A percentile compares a stretch with the other conserved stretches of the same genome.
Conservation (phyloP, 2,797 vertebrate genomes). For the Echeneis naucrates region DNA sequence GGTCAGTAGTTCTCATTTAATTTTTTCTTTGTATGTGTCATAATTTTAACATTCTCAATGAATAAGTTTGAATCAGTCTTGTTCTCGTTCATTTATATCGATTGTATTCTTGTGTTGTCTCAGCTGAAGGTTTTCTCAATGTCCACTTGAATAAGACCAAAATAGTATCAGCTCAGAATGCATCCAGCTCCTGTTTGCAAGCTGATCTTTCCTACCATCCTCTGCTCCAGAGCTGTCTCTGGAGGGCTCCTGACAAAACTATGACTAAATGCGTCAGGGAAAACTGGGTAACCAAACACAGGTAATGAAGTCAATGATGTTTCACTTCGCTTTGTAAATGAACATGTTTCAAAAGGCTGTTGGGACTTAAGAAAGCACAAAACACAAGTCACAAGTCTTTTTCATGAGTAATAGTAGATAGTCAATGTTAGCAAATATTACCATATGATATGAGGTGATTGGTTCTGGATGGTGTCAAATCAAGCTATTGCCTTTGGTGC, state of each 20-base stretch:
- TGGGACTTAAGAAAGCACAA: not conserved
- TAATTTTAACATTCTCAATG: not conserved
- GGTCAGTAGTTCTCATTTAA: conserved; percentile 67
- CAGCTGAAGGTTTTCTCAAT: conserved; percentile 89
- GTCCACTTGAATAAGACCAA: conserved; percentile 75
- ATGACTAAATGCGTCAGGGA: conserved; percentile 74
- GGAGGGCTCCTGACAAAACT: conserved; percentile 83
- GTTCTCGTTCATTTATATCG: not conserved
- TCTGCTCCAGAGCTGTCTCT: conserved; percentile 83
- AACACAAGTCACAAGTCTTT: not conserved
- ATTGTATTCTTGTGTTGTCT: conserved; percentile 33
- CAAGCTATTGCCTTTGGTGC: not conserved
- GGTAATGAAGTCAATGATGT: conserved; percentile 54
- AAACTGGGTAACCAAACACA: conserved; percentile 53
- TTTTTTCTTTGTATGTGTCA: not conserved
- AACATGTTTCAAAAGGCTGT: not conserved
- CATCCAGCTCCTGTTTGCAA: conserved; percentile 83
- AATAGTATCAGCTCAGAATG: conserved; percentile 72
- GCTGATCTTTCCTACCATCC: conserved; percentile 88
- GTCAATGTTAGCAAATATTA: not conserved
- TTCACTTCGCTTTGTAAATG: not conserved
- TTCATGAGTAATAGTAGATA: not conserved
- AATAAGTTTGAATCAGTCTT: not conserved
- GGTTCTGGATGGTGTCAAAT: not conserved
- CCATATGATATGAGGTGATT: not conserved